Percentiles rank a stretch among this genome's conserved stretches.
Conservation (phyloP, 2,797 vertebrate genomes). For the Limnodromus scolopaceus region DNA sequence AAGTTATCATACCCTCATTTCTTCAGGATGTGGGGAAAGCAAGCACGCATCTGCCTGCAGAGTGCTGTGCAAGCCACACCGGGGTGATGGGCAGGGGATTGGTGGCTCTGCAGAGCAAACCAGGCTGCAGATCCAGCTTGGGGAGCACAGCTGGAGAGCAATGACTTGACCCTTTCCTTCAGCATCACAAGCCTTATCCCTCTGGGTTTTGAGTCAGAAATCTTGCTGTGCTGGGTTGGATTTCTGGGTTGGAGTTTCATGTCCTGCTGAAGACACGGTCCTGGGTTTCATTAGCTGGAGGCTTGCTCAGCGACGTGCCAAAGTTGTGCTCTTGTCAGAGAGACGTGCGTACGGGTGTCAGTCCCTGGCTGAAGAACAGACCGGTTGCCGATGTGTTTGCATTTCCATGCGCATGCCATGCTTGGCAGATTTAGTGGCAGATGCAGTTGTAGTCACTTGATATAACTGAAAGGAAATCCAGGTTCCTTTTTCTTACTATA, state of each 20-base stretch:
- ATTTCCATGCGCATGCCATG: fast-evolving
- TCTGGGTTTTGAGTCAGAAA: not conserved
- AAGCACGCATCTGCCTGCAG: not conserved
- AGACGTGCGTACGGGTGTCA: fast-evolving
- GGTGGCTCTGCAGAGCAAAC: not conserved
- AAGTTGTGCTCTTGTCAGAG: not conserved
- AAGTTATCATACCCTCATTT: not conserved
- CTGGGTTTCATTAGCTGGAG: not conserved
- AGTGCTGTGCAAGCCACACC: not conserved
- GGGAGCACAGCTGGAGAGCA: not conserved
- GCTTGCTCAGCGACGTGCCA: not conserved
- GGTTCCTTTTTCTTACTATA: not conserved
- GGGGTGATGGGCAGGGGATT: fast-evolving
- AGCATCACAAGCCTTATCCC: fast-evolving
- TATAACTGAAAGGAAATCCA: not conserved
- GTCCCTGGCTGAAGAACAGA: not conserved
- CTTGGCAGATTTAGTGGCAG: not conserved
- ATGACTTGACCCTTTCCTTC: not conserved
- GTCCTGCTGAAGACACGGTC: not conserved
- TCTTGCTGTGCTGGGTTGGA: not conserved
- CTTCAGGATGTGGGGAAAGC: not conserved
- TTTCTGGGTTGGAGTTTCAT: not conserved
- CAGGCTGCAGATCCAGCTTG: not conserved
- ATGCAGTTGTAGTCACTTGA: not conserved
- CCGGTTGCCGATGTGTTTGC: fast-evolving